Percentiles rank a stretch among this genome's conserved stretches.
Conservation (phyloP, 2,113 vertebrate species). For the Cryptoleucopteryx plumbea region DNA sequence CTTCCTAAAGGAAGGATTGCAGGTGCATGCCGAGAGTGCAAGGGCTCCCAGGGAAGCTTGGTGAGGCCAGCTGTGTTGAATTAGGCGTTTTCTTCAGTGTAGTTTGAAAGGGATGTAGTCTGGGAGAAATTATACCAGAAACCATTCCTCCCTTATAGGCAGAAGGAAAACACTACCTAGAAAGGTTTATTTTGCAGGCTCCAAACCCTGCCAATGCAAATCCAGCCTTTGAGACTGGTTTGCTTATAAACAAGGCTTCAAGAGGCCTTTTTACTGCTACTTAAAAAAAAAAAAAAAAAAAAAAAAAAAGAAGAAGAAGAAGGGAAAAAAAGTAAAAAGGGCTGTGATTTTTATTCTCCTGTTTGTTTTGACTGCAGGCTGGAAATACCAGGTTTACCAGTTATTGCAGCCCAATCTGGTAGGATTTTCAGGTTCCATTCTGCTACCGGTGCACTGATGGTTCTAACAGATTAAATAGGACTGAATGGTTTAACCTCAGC, state of each 20-base stretch:
- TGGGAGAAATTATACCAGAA: neutral
- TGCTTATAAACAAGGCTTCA: conserved; percentile 46
- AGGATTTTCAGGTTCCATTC: conserved; percentile 37
- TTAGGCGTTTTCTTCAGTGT: conserved; percentile 4
- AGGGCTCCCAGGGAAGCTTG: neutral
- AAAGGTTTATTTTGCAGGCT: conserved; percentile 60
- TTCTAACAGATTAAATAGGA: neutral
- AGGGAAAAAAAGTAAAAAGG: neutral
- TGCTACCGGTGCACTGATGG: neutral
- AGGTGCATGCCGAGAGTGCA: neutral
- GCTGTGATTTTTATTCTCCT: neutral
- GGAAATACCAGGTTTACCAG: conserved; percentile 51
- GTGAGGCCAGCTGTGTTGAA: conserved; percentile 41
- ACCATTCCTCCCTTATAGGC: conserved; percentile 1
- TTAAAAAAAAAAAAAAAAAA: neutral
- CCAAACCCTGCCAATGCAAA: conserved; percentile 41
- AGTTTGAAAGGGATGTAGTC: neutral
- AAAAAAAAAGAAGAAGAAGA: too few relatives aligned
- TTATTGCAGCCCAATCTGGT: neutral
- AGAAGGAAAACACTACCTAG: conserved; percentile 56
- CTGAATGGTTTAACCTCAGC: neutral
- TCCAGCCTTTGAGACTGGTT: conserved; percentile 29
- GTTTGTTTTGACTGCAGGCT: conserved; percentile 52
- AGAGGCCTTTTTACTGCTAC: conserved; percentile 39
- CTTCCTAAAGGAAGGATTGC: neutral